Evolutionary conservation across 2,113 vertebrate species (phyloP).

Genomic region (Bufo bufo): DNA sequence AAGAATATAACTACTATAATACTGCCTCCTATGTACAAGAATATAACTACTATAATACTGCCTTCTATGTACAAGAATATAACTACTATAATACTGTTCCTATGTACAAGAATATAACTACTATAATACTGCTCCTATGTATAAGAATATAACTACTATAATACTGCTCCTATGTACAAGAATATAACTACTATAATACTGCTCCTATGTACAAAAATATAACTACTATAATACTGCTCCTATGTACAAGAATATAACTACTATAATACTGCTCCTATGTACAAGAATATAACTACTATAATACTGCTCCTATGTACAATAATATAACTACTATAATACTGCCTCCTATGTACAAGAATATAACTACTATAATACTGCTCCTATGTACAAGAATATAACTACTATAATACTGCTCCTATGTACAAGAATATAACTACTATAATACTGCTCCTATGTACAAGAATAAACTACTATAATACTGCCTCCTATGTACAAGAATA

Average conservation of each 20-base stretch:
- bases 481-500: not conserved
- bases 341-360: not conserved
- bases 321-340: conserved; percentile 20
- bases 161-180: conserved; percentile 15
- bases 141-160: conserved; percentile 15
- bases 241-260: not conserved
- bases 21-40: not conserved
- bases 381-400: conserved; percentile 8
- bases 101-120: conserved; percentile 8
- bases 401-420: conserved; percentile 7
- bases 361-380: conserved; percentile 10
- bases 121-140: conserved; percentile 8
- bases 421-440: conserved; percentile 9
- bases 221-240: not conserved
- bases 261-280: not conserved
- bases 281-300: conserved; percentile 14
- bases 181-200: conserved; percentile 19
- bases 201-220: not conserved
- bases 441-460: conserved; percentile 8
- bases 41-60: not conserved
- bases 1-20: conserved; percentile 6
- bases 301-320: not conserved
- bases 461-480: not conserved
- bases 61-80: not conserved
- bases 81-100: conserved; percentile 1